Base-by-base conservation (phyloP, 2,113 vertebrate species). In the Gorsachius goisagi region DNA sequence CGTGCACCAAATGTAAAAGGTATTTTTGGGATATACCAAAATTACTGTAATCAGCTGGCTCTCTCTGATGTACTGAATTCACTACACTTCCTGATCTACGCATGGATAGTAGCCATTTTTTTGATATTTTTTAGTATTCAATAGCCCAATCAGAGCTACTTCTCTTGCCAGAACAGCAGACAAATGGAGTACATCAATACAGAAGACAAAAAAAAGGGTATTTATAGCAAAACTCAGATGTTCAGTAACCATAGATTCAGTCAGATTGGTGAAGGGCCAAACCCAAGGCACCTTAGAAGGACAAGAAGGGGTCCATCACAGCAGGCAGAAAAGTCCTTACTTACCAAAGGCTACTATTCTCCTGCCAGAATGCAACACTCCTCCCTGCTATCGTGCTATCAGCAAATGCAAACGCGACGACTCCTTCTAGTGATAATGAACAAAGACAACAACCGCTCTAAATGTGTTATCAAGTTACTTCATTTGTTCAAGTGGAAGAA, bases 401-500 rank as follows among this genome's bases (percentile, higher is more conserved):
- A 94, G 80, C 60, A 95, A 80, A 92, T 1, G 6, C 64, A 78
- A 80, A 86, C 0, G 2, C 28, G 19, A 55, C 83, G 63, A 69
- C 19, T 19, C 37, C 49, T 95, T 67, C 55, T 52, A 59, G 73
- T 18, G 80, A 95, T 87, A 89, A 89, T 17, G 50, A 84, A 33
- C 80, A 95, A 85, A 93, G 67, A 82, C 1, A 12, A 89, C 0
- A 26, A 60, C 47, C 73, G 78, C 90, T 93, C 33, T 79, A 88
- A 86, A 27, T 44, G 44, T 41, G 86, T 81, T 89, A 94, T 94
- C 80, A 39, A 87, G 76, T 89, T 91, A 89, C 94, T 92, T 78
- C 80, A 59, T 67, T 95, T 93, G 37, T 89, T 95, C 69, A 89
- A 95, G 94, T 68, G 87, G 91, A 85, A 92, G 86, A 87, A 92